A percentile compares a stretch with the other conserved stretches of the same genome.
Conservation (phyloP, 2,888 invertebrate genomes). For the Tinea trinotella region DNA sequence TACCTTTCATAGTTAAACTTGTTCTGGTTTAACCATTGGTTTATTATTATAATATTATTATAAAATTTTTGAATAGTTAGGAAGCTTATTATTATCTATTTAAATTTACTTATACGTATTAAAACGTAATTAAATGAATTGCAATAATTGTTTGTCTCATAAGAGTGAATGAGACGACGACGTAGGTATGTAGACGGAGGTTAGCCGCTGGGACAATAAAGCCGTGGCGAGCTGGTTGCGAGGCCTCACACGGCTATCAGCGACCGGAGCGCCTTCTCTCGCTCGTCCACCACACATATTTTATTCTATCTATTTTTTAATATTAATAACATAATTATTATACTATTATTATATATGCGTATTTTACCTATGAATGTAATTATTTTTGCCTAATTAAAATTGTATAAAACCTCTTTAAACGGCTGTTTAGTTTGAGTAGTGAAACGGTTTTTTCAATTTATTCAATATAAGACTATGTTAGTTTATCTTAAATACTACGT, state of each 20-base stretch:
- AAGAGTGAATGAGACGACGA: slow-evolving; percentile 3
- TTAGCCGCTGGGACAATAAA: slow-evolving; percentile 20
- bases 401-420: slow-evolving; percentile 68
- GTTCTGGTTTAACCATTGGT: slow-evolving; percentile 4
- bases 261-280: slow-evolving; percentile 47
- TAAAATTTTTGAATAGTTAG: slow-evolving; percentile 16
- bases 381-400: slow-evolving; percentile 71
- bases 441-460: slow-evolving; percentile 58
- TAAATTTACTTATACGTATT: slow-evolving; percentile 13
- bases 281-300: slow-evolving; percentile 69
- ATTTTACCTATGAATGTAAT: slow-evolving; percentile 71
- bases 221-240: slow-evolving; percentile 21
- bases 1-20: slow-evolving; percentile 23
- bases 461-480: slow-evolving; percentile 69
- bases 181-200: slow-evolving; percentile 13
- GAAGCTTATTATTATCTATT: slow-evolving; percentile 17
- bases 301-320: slow-evolving; percentile 70
- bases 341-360: slow-evolving; percentile 66
- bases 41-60: slow-evolving; percentile 14
- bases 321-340: slow-evolving; percentile 70
- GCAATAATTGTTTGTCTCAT: slow-evolving; percentile 19
- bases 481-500: slow-evolving; percentile 41
- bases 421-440: slow-evolving; percentile 65
- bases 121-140: slow-evolving; percentile 15
- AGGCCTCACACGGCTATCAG: slow-evolving; percentile 24